Conservation (phyloP, 2,797 vertebrate genomes). For the Gila robusta region DNA sequence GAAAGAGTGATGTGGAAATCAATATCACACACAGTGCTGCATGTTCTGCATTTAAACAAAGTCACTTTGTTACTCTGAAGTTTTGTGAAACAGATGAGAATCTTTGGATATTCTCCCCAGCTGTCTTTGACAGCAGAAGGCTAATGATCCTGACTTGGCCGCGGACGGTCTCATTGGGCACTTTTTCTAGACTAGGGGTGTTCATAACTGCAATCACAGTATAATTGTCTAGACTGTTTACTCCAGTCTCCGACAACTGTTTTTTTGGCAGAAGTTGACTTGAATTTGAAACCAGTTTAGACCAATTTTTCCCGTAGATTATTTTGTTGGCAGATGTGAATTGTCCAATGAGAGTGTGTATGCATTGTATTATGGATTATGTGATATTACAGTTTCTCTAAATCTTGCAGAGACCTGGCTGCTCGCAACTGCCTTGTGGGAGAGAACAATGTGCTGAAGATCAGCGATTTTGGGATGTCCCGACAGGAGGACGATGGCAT, state of each 20-base stretch:
- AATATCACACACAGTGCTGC: not conserved
- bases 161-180: not conserved
- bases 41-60: not conserved
- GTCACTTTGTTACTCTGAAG: not conserved
- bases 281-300: not conserved
- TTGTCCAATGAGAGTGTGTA: not conserved
- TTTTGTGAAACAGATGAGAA: not conserved
- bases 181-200: not conserved
- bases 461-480: constrained; percentile 99
- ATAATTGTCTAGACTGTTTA: constrained; percentile 22
- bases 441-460: constrained; percentile 91
- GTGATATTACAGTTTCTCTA: not conserved
- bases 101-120: not conserved
- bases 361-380: not conserved
- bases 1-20: not conserved
- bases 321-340: not conserved
- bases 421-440: constrained; percentile 96
- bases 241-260: not conserved
- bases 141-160: not conserved
- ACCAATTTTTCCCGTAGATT: not conserved
- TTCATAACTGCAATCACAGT: not conserved
- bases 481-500: constrained; percentile 96
- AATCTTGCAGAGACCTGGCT: constrained; percentile 89
- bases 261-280: not conserved
- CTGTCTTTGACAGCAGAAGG: constrained; percentile 12